Evolutionary conservation across 2,113 vertebrate genomes (phyloP).

Genomic region (Macrotus californicus): DNA sequence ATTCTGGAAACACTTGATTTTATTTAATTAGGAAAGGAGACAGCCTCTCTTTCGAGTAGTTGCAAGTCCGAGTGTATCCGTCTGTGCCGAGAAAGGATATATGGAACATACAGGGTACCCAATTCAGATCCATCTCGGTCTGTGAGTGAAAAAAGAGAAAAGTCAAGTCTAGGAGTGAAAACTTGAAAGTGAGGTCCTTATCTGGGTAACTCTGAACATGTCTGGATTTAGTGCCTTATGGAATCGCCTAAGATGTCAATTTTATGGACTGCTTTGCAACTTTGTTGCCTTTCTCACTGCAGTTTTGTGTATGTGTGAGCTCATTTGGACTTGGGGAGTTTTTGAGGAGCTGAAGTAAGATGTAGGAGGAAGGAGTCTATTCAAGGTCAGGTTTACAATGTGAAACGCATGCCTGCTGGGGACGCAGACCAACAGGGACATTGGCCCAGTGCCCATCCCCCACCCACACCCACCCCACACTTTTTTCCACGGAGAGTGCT

Average conservation of each 20-base stretch:
- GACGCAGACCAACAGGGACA: neutral
- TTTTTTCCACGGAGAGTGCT: neutral
- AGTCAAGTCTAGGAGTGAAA: neutral
- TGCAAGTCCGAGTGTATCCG: slow-evolving; percentile 19
- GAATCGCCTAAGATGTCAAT: neutral
- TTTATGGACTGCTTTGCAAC: slow-evolving; percentile 1
- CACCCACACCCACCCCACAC: neutral
- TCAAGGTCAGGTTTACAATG: neutral
- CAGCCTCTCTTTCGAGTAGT: slow-evolving; percentile 30
- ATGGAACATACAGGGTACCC: neutral
- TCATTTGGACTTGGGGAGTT: neutral
- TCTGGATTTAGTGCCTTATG: neutral
- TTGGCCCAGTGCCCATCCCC: neutral
- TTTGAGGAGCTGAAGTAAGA: neutral
- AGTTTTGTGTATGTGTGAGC: neutral
- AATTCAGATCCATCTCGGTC: neutral
- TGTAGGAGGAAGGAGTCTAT: neutral
- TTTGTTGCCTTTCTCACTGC: neutral
- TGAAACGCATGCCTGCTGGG: neutral
- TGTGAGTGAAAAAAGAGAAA: neutral
- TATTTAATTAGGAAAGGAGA: slow-evolving; percentile 55
- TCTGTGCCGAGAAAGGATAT: neutral
- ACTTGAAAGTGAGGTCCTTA: neutral
- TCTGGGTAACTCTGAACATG: neutral
- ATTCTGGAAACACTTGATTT: slow-evolving; percentile 51